A percentile compares a stretch with the other conserved stretches of the same genome.
Conservation (phyloP, 2,797 vertebrate species). For the Syndactyla subalaris region DNA sequence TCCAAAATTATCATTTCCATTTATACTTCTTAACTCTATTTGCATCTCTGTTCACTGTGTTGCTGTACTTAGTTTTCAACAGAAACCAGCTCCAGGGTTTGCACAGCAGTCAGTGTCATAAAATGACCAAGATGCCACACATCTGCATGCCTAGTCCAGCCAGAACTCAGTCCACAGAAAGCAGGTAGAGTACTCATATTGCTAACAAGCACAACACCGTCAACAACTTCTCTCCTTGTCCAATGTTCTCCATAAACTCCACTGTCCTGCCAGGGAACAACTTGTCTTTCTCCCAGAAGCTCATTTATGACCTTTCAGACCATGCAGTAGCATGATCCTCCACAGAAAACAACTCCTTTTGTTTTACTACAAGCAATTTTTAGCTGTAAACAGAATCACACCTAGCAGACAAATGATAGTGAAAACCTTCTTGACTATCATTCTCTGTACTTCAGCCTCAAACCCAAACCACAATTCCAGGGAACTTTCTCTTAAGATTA, state of each 20-base stretch:
- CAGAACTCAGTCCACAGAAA: neutral
- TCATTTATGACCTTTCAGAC: neutral
- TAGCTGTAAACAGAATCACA: neutral
- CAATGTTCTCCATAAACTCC: neutral
- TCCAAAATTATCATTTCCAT: neutral
- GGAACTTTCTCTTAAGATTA: neutral
- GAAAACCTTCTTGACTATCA: neutral
- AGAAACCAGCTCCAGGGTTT: neutral
- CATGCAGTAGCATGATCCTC: neutral
- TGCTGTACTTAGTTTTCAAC: neutral
- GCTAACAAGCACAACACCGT: neutral
- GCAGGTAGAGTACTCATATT: fast-evolving
- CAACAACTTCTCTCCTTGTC: neutral
- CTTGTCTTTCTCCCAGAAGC: fast-evolving
- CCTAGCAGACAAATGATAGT: neutral
- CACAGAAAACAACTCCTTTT: neutral
- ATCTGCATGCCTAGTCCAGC: neutral
- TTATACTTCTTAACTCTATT: neutral
- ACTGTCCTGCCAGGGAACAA: neutral
- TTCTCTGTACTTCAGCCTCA: neutral
- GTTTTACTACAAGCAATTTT: neutral
- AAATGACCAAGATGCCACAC: neutral
- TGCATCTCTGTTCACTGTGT: neutral
- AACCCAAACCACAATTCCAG: neutral
- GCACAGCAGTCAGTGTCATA: neutral